A percentile compares a stretch with the other conserved stretches of the same genome.
phyloP scores from a whole-genome alignment of 2,797 vertebrate genomes.

The Bucorvus abyssinicus region DNA sequence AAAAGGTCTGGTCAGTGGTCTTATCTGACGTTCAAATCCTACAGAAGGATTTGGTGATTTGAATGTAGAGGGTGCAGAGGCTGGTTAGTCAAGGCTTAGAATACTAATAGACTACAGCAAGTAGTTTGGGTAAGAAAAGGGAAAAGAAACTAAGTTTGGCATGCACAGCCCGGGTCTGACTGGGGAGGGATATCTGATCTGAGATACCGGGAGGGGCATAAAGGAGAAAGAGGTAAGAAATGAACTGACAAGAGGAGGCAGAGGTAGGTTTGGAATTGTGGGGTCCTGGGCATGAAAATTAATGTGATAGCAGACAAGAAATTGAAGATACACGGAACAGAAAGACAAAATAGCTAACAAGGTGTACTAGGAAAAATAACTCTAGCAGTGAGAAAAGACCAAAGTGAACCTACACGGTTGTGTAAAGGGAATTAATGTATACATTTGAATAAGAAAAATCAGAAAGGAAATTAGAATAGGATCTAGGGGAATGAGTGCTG shows the following conservation, averaged over 20 bases:
- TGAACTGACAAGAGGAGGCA: not conserved
- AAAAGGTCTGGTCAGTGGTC: not conserved
- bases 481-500: not conserved
- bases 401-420: not conserved
- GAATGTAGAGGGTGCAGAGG: not conserved
- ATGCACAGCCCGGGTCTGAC: not conserved
- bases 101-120: not conserved
- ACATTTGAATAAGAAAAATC: not conserved
- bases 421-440: not conserved
- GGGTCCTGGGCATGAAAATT: not conserved
- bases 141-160: not conserved
- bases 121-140: not conserved
- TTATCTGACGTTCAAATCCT: not conserved
- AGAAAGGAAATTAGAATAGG: not conserved
- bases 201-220: not conserved
- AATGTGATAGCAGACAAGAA: not conserved
- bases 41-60: not conserved
- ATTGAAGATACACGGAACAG: not conserved
- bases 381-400: not conserved
- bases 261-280: not conserved
- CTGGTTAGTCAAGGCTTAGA: not conserved
- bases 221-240: not conserved
- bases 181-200: not conserved
- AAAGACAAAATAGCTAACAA: not conserved
- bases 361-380: not conserved